phyloP scores from a whole-genome alignment of 2,113 vertebrate species.

The Indri indri region DNA sequence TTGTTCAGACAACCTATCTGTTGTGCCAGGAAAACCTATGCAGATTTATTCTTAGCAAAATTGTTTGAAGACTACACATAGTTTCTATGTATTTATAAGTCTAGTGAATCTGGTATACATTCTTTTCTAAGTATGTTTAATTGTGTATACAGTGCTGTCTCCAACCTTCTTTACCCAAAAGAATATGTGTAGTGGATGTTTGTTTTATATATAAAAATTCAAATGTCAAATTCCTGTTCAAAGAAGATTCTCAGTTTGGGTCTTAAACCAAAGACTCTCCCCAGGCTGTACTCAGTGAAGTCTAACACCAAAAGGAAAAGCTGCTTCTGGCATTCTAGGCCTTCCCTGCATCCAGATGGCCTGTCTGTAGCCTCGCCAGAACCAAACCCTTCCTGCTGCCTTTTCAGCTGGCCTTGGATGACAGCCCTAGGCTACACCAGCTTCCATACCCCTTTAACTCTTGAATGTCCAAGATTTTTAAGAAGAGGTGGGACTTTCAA shows the following conservation, averaged over 20 bases:
- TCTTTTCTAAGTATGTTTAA: conserved; percentile 22
- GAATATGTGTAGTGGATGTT: not conserved
- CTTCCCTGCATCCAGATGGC: conserved; percentile 70
- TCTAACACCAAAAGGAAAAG: conserved; percentile 67
- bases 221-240: conserved; percentile 45
- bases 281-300: conserved; percentile 57
- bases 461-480: not conserved
- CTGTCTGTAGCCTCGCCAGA: conserved; percentile 70
- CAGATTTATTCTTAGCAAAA: conserved; percentile 44
- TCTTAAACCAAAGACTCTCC: conserved; percentile 49
- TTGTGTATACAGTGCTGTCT: not conserved
- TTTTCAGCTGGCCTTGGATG: conserved; percentile 65
- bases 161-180: conserved; percentile 41
- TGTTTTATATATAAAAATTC: conserved; percentile 55
- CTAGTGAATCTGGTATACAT: not conserved
- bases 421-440: conserved; percentile 58
- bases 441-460: conserved; percentile 62
- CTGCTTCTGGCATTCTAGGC: conserved; percentile 66
- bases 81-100: conserved; percentile 7
- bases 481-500: not conserved
- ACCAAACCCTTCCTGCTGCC: conserved; percentile 77
- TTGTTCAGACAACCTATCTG: not conserved
- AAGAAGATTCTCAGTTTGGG: conserved; percentile 54
- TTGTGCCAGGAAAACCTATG: no score
- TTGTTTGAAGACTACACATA: conserved; percentile 14